Evolutionary conservation across 2,113 vertebrate genomes (phyloP).

Genomic region (Numida meleagris): DNA sequence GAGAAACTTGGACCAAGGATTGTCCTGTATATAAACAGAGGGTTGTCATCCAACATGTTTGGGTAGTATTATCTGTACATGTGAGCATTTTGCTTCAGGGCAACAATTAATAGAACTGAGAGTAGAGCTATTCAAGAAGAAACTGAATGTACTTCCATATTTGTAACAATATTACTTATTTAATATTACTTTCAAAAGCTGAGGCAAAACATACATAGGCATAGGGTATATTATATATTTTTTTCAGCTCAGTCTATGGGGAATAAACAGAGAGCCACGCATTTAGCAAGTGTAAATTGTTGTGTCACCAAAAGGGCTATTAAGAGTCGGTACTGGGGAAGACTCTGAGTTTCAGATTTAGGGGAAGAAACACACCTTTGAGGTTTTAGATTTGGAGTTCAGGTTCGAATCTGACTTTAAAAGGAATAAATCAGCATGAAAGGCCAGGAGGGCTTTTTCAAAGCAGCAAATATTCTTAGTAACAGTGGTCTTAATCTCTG

Average conservation of each 20-base stretch:
- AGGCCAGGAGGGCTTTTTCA: neutral
- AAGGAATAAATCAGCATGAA: neutral
- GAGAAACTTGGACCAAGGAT: neutral
- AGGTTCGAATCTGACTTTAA: neutral
- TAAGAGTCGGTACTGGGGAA: neutral
- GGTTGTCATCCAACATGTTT: neutral
- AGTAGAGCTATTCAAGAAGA: neutral
- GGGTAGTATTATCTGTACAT: neutral
- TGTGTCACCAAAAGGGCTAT: neutral
- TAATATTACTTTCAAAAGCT: neutral
- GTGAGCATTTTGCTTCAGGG: neutral
- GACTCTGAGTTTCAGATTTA: neutral
- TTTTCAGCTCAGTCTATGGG: neutral
- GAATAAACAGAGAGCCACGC: neutral
- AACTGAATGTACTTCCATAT: neutral
- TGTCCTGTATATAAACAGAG: neutral
- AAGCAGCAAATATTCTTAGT: neutral
- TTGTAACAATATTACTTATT: neutral
- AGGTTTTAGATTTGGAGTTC: neutral
- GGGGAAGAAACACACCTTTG: neutral
- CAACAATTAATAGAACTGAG: neutral
- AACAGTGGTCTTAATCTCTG: neutral
- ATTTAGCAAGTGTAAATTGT: neutral
- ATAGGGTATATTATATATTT: rapidly evolving
- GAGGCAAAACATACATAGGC: neutral